These are phyloP conservation scores for Lynx canadensis DNA, from an alignment of 2,113 vertebrate genomes.

Conservation along the genomic window DNA sequence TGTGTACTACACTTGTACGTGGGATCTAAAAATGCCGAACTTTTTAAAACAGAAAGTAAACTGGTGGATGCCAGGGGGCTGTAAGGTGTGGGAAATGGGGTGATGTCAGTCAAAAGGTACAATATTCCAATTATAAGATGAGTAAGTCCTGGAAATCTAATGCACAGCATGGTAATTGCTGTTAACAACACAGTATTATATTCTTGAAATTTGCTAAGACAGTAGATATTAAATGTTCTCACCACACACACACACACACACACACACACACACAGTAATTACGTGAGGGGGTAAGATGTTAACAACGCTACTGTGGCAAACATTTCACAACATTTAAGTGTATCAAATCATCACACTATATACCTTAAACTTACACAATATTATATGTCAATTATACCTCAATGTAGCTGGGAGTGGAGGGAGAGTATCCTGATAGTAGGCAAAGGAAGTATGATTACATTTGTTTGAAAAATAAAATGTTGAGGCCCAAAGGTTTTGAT, in stretches of 20 bases:
- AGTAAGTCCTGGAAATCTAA: background rate
- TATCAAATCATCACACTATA: background rate
- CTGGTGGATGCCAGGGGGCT: background rate
- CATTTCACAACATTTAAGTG: background rate
- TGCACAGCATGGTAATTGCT: background rate
- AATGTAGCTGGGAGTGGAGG: background rate
- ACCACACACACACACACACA: background rate
- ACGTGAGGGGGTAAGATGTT: background rate
- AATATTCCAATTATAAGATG: background rate
- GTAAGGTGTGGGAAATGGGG: background rate
- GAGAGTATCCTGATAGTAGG: background rate
- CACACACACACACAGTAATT: background rate
- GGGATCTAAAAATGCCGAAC: background rate
- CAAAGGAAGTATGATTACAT: background rate
- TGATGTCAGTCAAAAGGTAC: background rate
- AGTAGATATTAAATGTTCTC: background rate
- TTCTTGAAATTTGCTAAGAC: background rate
- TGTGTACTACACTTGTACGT: background rate
- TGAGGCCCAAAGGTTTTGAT: background rate
- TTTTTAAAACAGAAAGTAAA: background rate
- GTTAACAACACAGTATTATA: background rate
- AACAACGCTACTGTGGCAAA: background rate
- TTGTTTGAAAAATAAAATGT: background rate
- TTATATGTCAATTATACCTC: background rate
- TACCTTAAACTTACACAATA: background rate